Evolutionary conservation across 2,113 vertebrate species (phyloP), one percentile per base, ranked within the genome.

Genomic region (Grantiella picta): DNA sequence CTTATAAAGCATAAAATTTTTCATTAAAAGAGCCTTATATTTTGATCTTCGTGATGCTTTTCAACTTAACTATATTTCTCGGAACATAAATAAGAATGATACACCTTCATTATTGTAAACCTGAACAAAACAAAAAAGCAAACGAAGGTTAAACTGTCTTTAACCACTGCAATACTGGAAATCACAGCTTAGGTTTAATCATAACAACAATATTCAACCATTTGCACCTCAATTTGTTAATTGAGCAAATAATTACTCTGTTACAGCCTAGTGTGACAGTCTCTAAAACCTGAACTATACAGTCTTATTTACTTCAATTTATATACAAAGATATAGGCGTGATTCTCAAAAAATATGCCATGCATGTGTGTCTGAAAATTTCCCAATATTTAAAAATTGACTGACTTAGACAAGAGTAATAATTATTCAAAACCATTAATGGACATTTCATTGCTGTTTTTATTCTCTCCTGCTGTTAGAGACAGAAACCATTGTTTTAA

Each of bases 401-500:
- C 18, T 65, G 33, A 53, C 9, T 84, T 68, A 57, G 45, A 69
- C 19, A 92, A 57, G 12, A 79, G 16, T 31, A 91, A 72, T 45
- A 76, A 94, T 80, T 86, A 69, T 36, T 92, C 59, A 76, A 90
- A 79, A 68, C 5, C 11, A 79, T 71, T 44, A 91, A 86, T 40
- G 47, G 12, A 18, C 5, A 61, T 69, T 90, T 86, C 11, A 35
- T 38, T 52, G 8, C 50, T 65, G 13, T 24, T 88, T 83, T 86
- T 82, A 90, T 68, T 71, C 22, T 23, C 28, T 81, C 24, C 60
- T 75, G 33, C 56, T 90, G 47, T 42, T 91, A 82, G 16, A 80
- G n/a, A 68, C 82, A 42, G 12, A 50, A 83, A 52, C 76, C 70
- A 80, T 59, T 82, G 63, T 69, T 96, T 89, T 79, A 96, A 94